Percentiles rank a stretch among this genome's conserved stretches.
Conservation (phyloP, 2,888 invertebrate species). For the Peribatodes rhomboidaria region DNA sequence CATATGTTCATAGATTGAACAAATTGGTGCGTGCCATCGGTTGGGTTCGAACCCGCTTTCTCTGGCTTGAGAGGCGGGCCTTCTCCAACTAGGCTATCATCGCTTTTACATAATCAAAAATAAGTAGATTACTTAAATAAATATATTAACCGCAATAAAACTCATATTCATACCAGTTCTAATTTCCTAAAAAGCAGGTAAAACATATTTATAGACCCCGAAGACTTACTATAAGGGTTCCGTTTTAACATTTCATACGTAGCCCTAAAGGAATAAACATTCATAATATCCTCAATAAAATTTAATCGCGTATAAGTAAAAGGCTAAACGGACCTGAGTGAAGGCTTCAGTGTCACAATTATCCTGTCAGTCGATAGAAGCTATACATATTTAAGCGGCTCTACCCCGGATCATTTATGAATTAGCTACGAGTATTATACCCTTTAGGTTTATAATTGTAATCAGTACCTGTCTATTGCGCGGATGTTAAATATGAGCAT, state of each 20-base stretch:
- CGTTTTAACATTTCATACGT: not conserved
- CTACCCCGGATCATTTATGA: slow-evolving; percentile 30
- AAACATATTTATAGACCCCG: no score
- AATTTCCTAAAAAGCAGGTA: no score
- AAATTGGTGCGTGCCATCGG: no score
- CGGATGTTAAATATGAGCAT: slow-evolving; percentile 22
- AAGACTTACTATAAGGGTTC: not conserved
- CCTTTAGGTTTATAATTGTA: slow-evolving; percentile 26
- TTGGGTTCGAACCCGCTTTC: no score
- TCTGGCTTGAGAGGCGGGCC: no score
- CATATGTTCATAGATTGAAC: no score
- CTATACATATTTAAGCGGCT: slow-evolving; percentile 46
- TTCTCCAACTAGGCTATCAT: no score
- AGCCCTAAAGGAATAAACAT: not conserved
- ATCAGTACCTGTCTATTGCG: slow-evolving; percentile 21
- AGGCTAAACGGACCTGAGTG: slow-evolving; percentile 38
- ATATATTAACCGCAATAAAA: no score
- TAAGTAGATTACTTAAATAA: no score
- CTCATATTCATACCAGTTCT: no score
- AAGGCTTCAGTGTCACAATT: slow-evolving; percentile 52
- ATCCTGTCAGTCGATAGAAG: slow-evolving; percentile 53
- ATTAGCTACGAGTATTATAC: slow-evolving; percentile 27
- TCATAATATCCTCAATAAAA: not conserved
- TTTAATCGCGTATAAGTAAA: slow-evolving; percentile 43
- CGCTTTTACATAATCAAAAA: no score